Conservation (phyloP, 1,140 invertebrate species). For the Gryon sp. region DNA sequence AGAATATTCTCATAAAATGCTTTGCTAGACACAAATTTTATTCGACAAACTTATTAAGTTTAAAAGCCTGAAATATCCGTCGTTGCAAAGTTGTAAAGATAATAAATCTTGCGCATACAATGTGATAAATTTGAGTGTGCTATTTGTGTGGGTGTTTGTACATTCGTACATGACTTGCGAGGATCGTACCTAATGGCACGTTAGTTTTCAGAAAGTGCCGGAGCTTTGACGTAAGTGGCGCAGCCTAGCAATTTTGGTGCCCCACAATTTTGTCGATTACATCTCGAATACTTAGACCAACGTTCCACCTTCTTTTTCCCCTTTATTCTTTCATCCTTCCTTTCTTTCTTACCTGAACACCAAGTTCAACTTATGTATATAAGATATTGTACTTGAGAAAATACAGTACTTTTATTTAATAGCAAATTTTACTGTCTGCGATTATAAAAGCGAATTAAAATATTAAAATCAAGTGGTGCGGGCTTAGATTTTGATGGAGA, state of each 20-base stretch:
- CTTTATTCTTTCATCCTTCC: constrained; percentile 13
- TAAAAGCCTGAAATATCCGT: constrained; percentile 44
- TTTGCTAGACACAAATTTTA: constrained; percentile 43
- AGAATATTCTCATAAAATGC: constrained; percentile 5
- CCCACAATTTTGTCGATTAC: constrained; percentile 74
- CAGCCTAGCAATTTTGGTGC: constrained; percentile 74
- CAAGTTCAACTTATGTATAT: constrained; percentile 14
- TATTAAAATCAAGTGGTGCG: neutral
- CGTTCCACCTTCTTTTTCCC: constrained; percentile 34
- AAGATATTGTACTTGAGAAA: no score
- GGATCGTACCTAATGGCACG: constrained; percentile 70
- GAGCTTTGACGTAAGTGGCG: constrained; percentile 64
- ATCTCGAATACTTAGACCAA: constrained; percentile 69
- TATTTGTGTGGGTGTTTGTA: constrained; percentile 59
- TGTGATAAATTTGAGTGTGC: constrained; percentile 53
- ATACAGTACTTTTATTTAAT: neutral
- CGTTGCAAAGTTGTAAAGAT: constrained; percentile 27
- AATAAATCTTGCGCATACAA: constrained; percentile 51
- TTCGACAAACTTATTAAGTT: constrained; percentile 49
- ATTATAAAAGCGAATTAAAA: constrained; percentile 2
- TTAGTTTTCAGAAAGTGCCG: constrained; percentile 72
- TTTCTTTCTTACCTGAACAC: constrained; percentile 11
- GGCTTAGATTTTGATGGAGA: no score
- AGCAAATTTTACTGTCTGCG: neutral
- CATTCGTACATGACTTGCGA: constrained; percentile 49